Conservation (phyloP, 2,888 invertebrate species). For the Drosophila leonis region DNA sequence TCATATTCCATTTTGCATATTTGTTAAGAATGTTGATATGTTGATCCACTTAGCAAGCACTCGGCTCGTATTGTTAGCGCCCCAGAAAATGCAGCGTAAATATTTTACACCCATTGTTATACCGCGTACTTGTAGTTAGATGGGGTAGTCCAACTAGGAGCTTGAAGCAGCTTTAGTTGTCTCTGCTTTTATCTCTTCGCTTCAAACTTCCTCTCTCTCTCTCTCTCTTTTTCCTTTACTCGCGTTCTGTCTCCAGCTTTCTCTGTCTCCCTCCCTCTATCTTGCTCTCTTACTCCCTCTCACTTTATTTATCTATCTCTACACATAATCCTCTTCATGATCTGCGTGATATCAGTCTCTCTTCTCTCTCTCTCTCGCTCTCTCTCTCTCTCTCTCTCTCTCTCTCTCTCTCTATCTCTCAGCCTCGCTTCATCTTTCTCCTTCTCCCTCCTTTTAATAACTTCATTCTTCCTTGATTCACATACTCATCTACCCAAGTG, state of each 20-base stretch:
- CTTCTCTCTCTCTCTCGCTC: not conserved
- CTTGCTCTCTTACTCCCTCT: not conserved
- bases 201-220: too few relatives aligned
- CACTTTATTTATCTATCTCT: too few relatives aligned
- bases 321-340: too few relatives aligned
- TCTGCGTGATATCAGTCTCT: too few relatives aligned
- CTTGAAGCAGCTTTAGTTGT: not conserved
- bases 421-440: not conserved
- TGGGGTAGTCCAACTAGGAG: not conserved
- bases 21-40: slow-evolving; percentile 55
- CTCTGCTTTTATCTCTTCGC: too few relatives aligned
- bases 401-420: too few relatives aligned
- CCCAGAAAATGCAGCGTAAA: slow-evolving; percentile 31
- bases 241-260: too few relatives aligned
- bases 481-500: too few relatives aligned
- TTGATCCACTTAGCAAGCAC: slow-evolving; percentile 61
- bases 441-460: not conserved
- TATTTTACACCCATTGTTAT: slow-evolving; percentile 20
- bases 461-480: too few relatives aligned
- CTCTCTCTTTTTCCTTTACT: not conserved
- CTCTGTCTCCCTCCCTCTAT: not conserved
- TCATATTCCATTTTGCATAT: slow-evolving; percentile 27
- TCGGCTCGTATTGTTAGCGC: slow-evolving; percentile 46
- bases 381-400: not conserved
- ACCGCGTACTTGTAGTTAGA: slow-evolving; percentile 8